These are phyloP conservation scores for Papilio xuthus DNA, from an alignment of 1,140 invertebrate species.

Conservation along the genomic window DNA sequence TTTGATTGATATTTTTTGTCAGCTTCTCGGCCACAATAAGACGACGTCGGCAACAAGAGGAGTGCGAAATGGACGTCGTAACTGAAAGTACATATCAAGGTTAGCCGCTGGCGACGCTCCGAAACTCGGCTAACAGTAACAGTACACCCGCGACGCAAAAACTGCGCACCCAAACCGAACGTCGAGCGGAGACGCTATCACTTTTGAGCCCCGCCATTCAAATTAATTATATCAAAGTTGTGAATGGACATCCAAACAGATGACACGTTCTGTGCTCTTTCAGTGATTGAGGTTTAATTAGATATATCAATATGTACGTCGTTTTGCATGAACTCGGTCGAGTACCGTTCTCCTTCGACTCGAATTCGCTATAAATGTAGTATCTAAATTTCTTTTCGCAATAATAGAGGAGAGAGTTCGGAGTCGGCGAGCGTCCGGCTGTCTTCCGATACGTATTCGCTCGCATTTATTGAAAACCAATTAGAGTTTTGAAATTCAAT, in stretches of 20 bases:
- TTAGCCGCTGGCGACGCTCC: conserved; percentile 68
- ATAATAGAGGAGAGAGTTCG: conserved; percentile 57
- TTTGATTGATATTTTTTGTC: conserved; percentile 82
- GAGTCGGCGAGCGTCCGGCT: conserved; percentile 42
- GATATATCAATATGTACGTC: conserved; percentile 48
- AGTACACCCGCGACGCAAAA: conserved; percentile 72
- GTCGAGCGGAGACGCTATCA: conserved; percentile 63
- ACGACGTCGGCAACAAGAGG: conserved; percentile 77
- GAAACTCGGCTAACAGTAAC: conserved; percentile 79
- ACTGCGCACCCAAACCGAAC: conserved; percentile 61
- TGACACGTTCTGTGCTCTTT: conserved; percentile 49
- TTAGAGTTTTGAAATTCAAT: conserved; percentile 53
- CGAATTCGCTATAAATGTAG: conserved; percentile 40
- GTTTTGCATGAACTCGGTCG: conserved; percentile 47
- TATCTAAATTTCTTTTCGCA: conserved; percentile 49
- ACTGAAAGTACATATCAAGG: conserved; percentile 79
- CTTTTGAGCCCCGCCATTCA: conserved; percentile 70
- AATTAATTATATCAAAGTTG: conserved; percentile 72
- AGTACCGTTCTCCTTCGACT: conserved; percentile 42
- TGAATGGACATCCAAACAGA: conserved; percentile 63
- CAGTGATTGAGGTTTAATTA: conserved; percentile 69
- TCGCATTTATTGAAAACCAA: conserved; percentile 50
- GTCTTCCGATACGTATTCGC: conserved; percentile 43
- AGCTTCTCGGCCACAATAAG: conserved; percentile 77
- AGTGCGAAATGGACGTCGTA: conserved; percentile 78